These are phyloP conservation scores for human (Homo sapiens) DNA, from an alignment of 2,113 vertebrate genomes.

Conservation along the genomic window GRCh38 chr5:161023501-161024000, in stretches of 20 bases:
- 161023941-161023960: not conserved
- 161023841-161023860: slow-evolving; percentile 33
- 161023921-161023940: not conserved
- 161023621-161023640: not conserved
- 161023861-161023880: not conserved
- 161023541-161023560: not conserved
- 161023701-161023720: not conserved
- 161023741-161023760: slow-evolving; percentile 65
- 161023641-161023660: not conserved
- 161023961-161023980: not conserved
- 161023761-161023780: slow-evolving; percentile 67
- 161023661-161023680: rapidly evolving
- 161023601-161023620: not conserved
- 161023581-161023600: not conserved
- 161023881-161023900: not conserved
- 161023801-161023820: slow-evolving; percentile 62
- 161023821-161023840: slow-evolving; percentile 50
- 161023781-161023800: slow-evolving; percentile 61
- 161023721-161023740: slow-evolving; percentile 4
- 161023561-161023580: not conserved
- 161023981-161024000: not conserved
- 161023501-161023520: not conserved
- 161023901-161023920: not conserved
- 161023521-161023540: not conserved
- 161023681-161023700: not conserved